Evolutionary conservation across 2,113 vertebrate genomes (phyloP), one percentile per base, ranked within the genome.

Genomic region (Asarcornis scutulata): DNA sequence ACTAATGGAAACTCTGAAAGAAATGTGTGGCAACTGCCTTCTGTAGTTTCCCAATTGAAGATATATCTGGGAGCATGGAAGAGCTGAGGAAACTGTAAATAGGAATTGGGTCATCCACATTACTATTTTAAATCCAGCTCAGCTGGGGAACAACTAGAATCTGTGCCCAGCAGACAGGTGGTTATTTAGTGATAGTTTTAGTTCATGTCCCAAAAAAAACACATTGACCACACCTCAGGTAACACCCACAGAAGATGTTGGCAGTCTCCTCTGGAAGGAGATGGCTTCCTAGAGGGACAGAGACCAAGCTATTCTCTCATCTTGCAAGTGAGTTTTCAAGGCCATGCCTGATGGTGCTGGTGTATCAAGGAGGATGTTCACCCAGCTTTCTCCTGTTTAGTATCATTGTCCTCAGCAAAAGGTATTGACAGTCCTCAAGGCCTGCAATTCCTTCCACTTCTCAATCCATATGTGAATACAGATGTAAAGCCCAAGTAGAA

Each of bases 1-100:
- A 31, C 46, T 79, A 88, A 36, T 46, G 71, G 81, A 87, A 95
- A 91, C 40, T 87, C 86, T 93, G 87, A 89, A 50, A 32, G 59
- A 69, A 68, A 10, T 22, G 52, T 3, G 15, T 55, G 81, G n/a
- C 62, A 69, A 42, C 66, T 69, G 73, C 59, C 50, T 50, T 27
- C 15, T 20, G 62, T 46, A 42, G 58, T 27, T 91, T 27, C 42
- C 42, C 23, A 11, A 14, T 23, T 31, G 58, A 40, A 26, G 68
- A 60, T 42, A 0, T 14, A 66, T 67, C 64, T 46, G 46, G 50
- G 50, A 82, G 29, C 68, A 64, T 14, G 44, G 34, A 31, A 88
- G n/a, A 55, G 67, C 40, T 66, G 29, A 86, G 72, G 38, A 68
- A 89, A 53, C 79, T 44, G 17, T 34, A 93, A 84, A 88, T 4